A percentile compares a stretch with the other conserved stretches of the same genome.
phyloP scores from a whole-genome alignment of 2,797 vertebrate species.

The Brotula barbata region DNA sequence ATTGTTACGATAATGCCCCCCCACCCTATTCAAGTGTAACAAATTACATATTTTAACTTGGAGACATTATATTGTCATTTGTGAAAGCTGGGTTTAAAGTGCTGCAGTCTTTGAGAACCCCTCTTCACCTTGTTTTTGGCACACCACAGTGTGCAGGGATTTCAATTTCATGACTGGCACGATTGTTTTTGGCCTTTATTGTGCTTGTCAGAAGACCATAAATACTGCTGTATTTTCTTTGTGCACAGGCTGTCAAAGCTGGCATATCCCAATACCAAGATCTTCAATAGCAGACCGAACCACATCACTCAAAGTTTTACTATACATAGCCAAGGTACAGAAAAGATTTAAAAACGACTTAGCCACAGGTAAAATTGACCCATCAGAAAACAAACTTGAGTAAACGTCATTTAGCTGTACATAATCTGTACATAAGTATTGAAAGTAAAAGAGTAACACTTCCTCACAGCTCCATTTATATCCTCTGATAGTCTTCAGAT shows the following conservation, averaged over 20 bases:
- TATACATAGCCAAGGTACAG: too few species aligned
- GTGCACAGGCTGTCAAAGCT: neutral
- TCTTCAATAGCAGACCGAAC: neutral
- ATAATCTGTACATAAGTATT: too few species aligned
- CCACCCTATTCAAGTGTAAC: neutral
- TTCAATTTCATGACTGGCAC: too few species aligned
- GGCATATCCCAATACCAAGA: neutral
- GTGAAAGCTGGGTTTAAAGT: neutral
- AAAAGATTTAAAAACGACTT: too few species aligned
- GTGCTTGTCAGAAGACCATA: slow-evolving; percentile 5
- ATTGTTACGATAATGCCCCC: neutral
- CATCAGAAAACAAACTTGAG: too few species aligned
- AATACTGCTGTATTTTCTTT: neutral
- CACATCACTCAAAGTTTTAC: too few species aligned
- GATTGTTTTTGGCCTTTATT: slow-evolving; percentile 33
- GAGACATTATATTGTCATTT: neutral
- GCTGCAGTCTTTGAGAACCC: slow-evolving; percentile 19
- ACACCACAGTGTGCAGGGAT: slow-evolving; percentile 23
- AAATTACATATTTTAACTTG: neutral
- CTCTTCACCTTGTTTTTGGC: slow-evolving; percentile 41
- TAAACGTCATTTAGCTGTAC: too few species aligned
- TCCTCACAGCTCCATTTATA: too few species aligned
- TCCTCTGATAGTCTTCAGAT: too few species aligned
- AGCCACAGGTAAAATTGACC: too few species aligned
- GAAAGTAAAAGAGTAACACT: too few species aligned